Evolutionary conservation across 2,113 vertebrate species (phyloP).

Genomic region (Anguilla japonica): DNA sequence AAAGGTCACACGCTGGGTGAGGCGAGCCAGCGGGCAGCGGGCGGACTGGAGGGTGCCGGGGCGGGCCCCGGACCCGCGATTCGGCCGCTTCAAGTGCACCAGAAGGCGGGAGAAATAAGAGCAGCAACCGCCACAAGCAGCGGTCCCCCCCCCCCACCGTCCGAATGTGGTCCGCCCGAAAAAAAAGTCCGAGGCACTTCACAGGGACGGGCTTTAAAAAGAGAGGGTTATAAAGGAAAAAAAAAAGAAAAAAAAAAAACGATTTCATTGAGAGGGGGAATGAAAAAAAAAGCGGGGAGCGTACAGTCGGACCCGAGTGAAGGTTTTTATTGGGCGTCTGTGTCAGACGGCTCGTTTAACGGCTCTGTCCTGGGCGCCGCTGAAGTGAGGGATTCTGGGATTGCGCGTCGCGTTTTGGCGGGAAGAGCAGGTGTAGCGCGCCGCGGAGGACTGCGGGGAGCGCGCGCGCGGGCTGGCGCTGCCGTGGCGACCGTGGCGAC

Average conservation of each 20-base stretch:
- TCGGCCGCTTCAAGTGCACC: not conserved
- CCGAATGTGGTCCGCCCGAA: not conserved
- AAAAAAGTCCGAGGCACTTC: not conserved
- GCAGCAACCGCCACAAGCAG: not conserved
- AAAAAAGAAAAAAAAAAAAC: no score
- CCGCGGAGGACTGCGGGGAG: not conserved
- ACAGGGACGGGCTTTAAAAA: no score
- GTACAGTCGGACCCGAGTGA: not conserved
- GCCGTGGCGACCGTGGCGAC: not conserved
- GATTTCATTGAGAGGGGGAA: no score
- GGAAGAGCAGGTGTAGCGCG: not conserved
- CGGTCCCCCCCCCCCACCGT: not conserved
- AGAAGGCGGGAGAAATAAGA: not conserved
- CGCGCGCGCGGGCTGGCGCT: not conserved
- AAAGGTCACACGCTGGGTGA: not conserved
- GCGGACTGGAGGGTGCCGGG: not conserved
- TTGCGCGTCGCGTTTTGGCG: not conserved
- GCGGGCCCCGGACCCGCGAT: not conserved
- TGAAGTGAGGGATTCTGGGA: not conserved
- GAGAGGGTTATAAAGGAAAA: no score
- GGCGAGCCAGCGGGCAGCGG: not conserved
- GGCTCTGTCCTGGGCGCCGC: not conserved
- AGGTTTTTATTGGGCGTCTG: not conserved
- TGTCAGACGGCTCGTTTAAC: not conserved
- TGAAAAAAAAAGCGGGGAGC: not conserved